phyloP scores from a whole-genome alignment of 2,888 invertebrate species.

The Andrena minutula region DNA sequence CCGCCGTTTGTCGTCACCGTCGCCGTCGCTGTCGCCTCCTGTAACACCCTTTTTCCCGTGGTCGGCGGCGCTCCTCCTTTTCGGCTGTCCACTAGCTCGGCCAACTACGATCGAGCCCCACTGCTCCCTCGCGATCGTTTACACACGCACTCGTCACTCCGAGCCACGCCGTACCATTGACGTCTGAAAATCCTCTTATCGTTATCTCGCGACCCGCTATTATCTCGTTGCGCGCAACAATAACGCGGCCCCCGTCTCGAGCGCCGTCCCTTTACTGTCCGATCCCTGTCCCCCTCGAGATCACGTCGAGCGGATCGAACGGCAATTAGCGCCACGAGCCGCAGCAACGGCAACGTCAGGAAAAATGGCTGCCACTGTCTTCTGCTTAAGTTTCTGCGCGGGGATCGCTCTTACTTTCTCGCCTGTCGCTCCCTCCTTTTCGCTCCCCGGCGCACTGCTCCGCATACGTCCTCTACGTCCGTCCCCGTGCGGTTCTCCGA shows the following conservation, averaged over 20 bases:
- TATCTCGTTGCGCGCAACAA: slow-evolving; percentile 64
- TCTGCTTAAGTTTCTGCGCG: slow-evolving; percentile 68
- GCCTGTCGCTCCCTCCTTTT: slow-evolving; percentile 52
- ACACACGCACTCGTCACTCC: slow-evolving; percentile 66
- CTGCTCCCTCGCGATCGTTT: slow-evolving; percentile 58
- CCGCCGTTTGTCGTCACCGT: slow-evolving; percentile 48
- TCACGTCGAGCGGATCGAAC: slow-evolving; percentile 22
- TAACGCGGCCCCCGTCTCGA: slow-evolving; percentile 28
- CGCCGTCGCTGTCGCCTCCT: slow-evolving; percentile 51
- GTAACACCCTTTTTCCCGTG: slow-evolving; percentile 53
- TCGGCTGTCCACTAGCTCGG: slow-evolving; percentile 59
- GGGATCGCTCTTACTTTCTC: slow-evolving; percentile 56
- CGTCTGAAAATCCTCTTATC: slow-evolving; percentile 66
- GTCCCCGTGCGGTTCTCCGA: neutral
- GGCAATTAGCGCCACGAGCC: slow-evolving; percentile 59
- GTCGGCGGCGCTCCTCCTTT: slow-evolving; percentile 58
- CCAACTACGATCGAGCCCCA: slow-evolving; percentile 63
- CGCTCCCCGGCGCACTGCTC: slow-evolving; percentile 43
- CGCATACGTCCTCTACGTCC: slow-evolving; percentile 53
- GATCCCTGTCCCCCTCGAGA: slow-evolving; percentile 24
- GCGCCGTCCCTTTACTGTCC: slow-evolving; percentile 38
- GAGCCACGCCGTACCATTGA: slow-evolving; percentile 69
- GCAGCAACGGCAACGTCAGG: slow-evolving; percentile 62
- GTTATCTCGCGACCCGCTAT: slow-evolving; percentile 63
- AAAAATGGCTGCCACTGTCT: slow-evolving; percentile 75